Evolutionary conservation across 2,888 invertebrate genomes (phyloP).

Genomic region (Amphipyra tragopoginis): DNA sequence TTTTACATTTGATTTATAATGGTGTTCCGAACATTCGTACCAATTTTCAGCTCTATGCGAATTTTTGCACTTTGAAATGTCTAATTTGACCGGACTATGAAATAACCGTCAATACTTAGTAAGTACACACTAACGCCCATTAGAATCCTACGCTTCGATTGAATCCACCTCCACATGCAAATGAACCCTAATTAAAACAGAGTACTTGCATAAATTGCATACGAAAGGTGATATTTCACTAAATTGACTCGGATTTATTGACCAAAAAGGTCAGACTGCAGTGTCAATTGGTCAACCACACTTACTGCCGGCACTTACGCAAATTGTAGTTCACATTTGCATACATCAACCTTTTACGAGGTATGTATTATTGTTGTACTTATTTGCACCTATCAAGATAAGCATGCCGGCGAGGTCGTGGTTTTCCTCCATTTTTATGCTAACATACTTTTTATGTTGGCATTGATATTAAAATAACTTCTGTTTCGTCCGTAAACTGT

Average conservation of each 20-base stretch:
- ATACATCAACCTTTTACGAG: conserved; percentile 34
- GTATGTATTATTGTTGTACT: conserved; percentile 11
- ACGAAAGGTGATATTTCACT: conserved; percentile 36
- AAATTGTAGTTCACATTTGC: conserved; percentile 21
- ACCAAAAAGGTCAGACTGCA: conserved; percentile 47
- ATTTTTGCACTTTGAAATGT: too few relatives aligned
- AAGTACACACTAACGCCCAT: background rate
- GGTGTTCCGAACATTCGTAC: too few relatives aligned
- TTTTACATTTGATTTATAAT: too few relatives aligned
- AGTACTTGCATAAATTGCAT: conserved; percentile 24
- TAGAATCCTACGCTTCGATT: background rate
- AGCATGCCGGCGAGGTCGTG: conserved; percentile 6
- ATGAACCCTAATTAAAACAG: conserved; percentile 31
- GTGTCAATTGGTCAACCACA: conserved; percentile 48
- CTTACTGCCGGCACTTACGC: conserved; percentile 19
- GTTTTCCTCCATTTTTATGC: conserved; percentile 23
- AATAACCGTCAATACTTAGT: too few relatives aligned
- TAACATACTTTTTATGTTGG: conserved; percentile 6
- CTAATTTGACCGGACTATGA: too few relatives aligned
- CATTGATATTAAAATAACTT: conserved; percentile 1
- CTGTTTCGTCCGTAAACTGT: background rate
- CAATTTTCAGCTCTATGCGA: too few relatives aligned
- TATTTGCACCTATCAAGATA: conserved; percentile 33
- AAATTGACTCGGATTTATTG: conserved; percentile 47
- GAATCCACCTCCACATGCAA: background rate